Conservation (phyloP, 1,140 invertebrate genomes). For the Calycopis cecrops region DNA sequence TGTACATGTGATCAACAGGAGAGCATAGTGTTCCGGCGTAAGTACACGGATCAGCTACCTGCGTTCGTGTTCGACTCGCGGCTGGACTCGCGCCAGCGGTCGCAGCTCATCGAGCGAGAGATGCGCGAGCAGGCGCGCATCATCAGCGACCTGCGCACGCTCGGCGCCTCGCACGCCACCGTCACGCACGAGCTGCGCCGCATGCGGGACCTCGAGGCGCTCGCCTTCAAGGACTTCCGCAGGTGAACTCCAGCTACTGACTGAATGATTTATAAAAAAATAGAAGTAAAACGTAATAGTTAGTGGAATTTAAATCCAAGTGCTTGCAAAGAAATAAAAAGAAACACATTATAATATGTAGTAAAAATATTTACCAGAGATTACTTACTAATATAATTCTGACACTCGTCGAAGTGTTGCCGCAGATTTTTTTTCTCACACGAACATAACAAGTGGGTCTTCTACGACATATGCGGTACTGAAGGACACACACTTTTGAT, state of each 20-base stretch:
- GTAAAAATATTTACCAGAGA: too few relatives aligned
- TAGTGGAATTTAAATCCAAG: too few relatives aligned
- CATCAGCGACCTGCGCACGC: conserved; percentile 91
- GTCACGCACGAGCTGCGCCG: conserved; percentile 94
- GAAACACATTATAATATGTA: too few relatives aligned
- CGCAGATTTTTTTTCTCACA: too few relatives aligned
- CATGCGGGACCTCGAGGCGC: conserved; percentile 92
- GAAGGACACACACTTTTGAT: too few relatives aligned
- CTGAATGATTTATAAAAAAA: too few relatives aligned
- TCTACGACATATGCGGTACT: too few relatives aligned
- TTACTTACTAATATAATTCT: too few relatives aligned
- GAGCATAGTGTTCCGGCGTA: conserved; percentile 79
- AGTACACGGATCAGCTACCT: conserved; percentile 84
- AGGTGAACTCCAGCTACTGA: conserved; percentile 64
- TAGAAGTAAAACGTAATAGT: background rate
- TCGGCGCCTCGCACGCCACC: conserved; percentile 93
- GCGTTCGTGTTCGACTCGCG: conserved; percentile 90
- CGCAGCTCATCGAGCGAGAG: conserved; percentile 96
- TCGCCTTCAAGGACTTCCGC: conserved; percentile 91
- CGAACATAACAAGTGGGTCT: too few relatives aligned
- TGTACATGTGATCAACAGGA: too few relatives aligned
- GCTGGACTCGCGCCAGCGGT: conserved; percentile 91
- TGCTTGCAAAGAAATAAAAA: too few relatives aligned
- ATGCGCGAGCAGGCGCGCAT: conserved; percentile 97
- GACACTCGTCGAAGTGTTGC: too few relatives aligned